phyloP scores from a whole-genome alignment of 1,140 invertebrate species.

The Macrobrachium nipponense region DNA sequence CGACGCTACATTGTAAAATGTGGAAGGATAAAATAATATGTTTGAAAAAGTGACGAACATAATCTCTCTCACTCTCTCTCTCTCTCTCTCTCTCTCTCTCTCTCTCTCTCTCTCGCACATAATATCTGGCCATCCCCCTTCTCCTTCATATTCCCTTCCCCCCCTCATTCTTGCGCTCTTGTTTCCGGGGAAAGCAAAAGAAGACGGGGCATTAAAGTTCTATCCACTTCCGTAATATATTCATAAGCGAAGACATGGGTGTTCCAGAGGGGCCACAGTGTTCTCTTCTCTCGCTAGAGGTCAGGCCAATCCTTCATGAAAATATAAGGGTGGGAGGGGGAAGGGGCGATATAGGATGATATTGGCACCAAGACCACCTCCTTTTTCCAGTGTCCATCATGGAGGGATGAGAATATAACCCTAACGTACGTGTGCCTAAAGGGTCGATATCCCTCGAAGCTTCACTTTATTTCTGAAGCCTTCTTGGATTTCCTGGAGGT shows the following conservation, averaged over 20 bases:
- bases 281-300: background rate
- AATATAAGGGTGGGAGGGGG: background rate
- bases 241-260: constrained; percentile 32
- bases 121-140: background rate
- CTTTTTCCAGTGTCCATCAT: too few species aligned
- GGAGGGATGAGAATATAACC: too few species aligned
- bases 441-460: too few species aligned
- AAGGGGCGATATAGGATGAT: background rate
- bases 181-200: background rate
- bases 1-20: too few species aligned
- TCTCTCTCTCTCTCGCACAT: background rate
- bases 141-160: background rate
- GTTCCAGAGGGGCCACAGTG: constrained; percentile 22
- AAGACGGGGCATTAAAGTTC: too few species aligned
- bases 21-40: too few species aligned
- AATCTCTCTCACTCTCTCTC: constrained; percentile 15
- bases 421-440: too few species aligned
- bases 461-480: too few species aligned
- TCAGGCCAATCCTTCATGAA: background rate
- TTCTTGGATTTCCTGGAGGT: too few species aligned
- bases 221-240: constrained; percentile 39
- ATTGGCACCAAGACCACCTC: too few species aligned
- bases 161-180: constrained; percentile 4
- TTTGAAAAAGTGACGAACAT: too few species aligned
- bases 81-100: constrained; percentile 1